A percentile compares a stretch with the other conserved stretches of the same genome.
phyloP scores from a whole-genome alignment of 2,888 invertebrate species.

The Idaea biselata region DNA sequence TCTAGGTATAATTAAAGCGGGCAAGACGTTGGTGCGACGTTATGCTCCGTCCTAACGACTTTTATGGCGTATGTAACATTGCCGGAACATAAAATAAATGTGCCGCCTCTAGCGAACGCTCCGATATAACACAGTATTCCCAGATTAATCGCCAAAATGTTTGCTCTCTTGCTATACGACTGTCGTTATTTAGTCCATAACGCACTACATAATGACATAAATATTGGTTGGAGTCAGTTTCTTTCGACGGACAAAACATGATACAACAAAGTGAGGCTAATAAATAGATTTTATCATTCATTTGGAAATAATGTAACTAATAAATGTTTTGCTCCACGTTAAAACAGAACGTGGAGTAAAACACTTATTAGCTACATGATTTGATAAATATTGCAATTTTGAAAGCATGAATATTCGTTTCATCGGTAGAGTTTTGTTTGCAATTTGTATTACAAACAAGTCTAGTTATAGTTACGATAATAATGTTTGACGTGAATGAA shows the following conservation, averaged over 20 bases:
- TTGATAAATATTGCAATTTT: background rate
- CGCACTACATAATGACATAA: slow-evolving; percentile 56
- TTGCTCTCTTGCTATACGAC: slow-evolving; percentile 66
- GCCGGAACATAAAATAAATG: slow-evolving; percentile 80
- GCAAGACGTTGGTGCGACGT: slow-evolving; percentile 78
- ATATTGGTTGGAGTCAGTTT: slow-evolving; percentile 54
- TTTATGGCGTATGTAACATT: slow-evolving; percentile 81
- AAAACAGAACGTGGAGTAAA: too few species aligned
- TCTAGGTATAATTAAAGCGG: slow-evolving; percentile 78
- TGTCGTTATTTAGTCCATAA: slow-evolving; percentile 55
- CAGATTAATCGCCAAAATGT: slow-evolving; percentile 78
- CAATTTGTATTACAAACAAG: background rate
- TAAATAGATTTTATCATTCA: slow-evolving; percentile 4
- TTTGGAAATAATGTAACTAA: too few species aligned
- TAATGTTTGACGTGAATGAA: slow-evolving; percentile 23
- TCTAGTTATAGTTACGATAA: background rate
- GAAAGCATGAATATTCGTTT: background rate
- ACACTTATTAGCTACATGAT: too few species aligned
- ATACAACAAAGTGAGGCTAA: slow-evolving; percentile 28
- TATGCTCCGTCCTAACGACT: slow-evolving; percentile 77
- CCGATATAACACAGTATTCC: slow-evolving; percentile 66
- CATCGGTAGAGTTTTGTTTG: background rate
- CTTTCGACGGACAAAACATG: slow-evolving; percentile 34
- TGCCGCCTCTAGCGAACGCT: slow-evolving; percentile 67
- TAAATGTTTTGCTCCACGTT: background rate